Base-by-base conservation (phyloP, 2,797 vertebrate genomes). In the Notolepis coatsorum region DNA sequence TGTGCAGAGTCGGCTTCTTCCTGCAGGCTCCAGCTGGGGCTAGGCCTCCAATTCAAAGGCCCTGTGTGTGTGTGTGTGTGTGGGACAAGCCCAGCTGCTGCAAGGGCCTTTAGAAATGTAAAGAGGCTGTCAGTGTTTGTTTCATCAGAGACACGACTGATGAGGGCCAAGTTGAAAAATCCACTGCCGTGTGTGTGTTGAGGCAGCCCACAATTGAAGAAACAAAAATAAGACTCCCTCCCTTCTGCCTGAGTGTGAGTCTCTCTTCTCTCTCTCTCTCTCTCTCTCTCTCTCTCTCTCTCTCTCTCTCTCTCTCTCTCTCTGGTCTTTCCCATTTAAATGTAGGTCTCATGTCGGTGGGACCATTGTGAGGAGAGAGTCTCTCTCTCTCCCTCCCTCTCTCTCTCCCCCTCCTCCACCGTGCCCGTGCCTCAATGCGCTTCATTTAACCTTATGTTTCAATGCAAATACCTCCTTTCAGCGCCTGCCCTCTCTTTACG, bases 91-190 rank as follows among this genome's bases (percentile, higher is more conserved):
- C 95, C 97, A 99, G 97, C 97, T 99, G 97, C 96, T 97, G 86
- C 92, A 94, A 93, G 93, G 94, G 93, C 94, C 96, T 97, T 99
- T 99, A 97, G 95, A 99, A 97, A 99, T 99, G 97, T 96, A 98
- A 99, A 99, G 96, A 97, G 96, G 95, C 96, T 98, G 96, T 98
- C 96, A 97, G 93, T 95, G 95, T 98, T 96, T 96, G 95, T 98
- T 97, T 98, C 96, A 97, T 98, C 96, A 94, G 94, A 90, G 94
- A 84, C 93, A 95, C 95, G 96, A 95, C 94, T 94, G 95, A 98
- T 97, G 96, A 96, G 94, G 94, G 93, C 94, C 93, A 94, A 95
- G 94, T 92, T 94, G 94, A 95, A 94, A 96, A 96, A 96, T 96
- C 95, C 94, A 93, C 93, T 92, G 91, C 92, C 72, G 75, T 58